A percentile compares a stretch with the other conserved stretches of the same genome.
These are phyloP conservation scores for Scolopax rusticola DNA, from an alignment of 2,797 vertebrate species.

Conservation along the genomic window DNA sequence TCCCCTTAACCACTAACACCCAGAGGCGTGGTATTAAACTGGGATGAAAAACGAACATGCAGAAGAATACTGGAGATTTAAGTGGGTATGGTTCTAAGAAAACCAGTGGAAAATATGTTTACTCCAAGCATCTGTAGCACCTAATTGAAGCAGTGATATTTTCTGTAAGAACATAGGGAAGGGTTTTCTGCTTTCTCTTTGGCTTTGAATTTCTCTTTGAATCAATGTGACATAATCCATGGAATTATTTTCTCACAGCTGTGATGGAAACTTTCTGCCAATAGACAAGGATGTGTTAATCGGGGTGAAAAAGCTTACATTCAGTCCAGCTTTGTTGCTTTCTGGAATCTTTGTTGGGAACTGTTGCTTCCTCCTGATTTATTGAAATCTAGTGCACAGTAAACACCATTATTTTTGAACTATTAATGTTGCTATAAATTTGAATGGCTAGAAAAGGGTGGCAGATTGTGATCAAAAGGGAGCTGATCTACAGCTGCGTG, in stretches of 20 bases:
- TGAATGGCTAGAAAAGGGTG: conserved; percentile 32
- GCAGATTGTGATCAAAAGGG: conserved; percentile 65
- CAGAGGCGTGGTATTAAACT: conserved; percentile 46
- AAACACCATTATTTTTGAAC: conserved; percentile 59
- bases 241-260: conserved; percentile 62
- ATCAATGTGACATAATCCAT: conserved; percentile 52
- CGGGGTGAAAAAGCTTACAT: conserved; percentile 27
- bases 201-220: conserved; percentile 62
- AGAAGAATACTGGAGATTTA: conserved; percentile 38
- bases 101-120: conserved; percentile 60
- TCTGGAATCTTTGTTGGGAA: conserved; percentile 34
- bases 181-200: conserved; percentile 62
- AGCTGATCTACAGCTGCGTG: conserved; percentile 44
- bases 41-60: conserved; percentile 38
- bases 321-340: conserved; percentile 54
- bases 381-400: conserved; percentile 37
- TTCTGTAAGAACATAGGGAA: conserved; percentile 66
- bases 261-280: conserved; percentile 72
- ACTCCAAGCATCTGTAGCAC: conserved; percentile 42
- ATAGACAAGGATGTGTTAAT: conserved; percentile 31
- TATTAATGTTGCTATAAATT: conserved; percentile 45
- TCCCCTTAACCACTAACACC: conserved; percentile 54
- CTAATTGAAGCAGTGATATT: conserved; percentile 56
- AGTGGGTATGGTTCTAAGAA: conserved; percentile 49
- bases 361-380: conserved; percentile 65